Base-by-base conservation (phyloP, 2,888 invertebrate species). In the Cacoxenus indagator region DNA sequence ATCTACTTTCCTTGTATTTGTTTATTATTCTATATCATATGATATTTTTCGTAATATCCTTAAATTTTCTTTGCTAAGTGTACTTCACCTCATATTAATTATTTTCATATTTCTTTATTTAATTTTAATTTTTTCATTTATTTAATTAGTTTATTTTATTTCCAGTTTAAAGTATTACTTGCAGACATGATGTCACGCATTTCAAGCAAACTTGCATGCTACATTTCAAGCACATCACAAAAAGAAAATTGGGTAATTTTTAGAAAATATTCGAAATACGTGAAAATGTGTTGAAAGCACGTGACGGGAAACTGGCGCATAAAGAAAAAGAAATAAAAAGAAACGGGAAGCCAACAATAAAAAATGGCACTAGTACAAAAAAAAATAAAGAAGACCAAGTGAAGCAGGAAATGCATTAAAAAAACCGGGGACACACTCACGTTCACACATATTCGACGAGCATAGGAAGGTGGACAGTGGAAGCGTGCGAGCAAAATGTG, bases 221-320 rank as follows among this genome's bases (percentile, higher is more conserved):
- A 11, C 37, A 37, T 11, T 14, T 37, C 1, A 57, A 29, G 31
- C 37, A 22, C 31, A 19, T 8, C 59, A 37, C 17, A 31, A 17
- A n/a, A 62, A 69, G 72, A 74, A 83, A 76, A 79, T 83, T 84
- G 75, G 80, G 81, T 83, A 77, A 83, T 83, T 81, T 80, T 84
- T 76, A 54, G 72, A 81, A 81, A 81, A 81, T 83, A 81, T 81
- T 82, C 81, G 71, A 81, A 74, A 78, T 75, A 81, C 80, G 80
- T 81, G 80, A 74, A 84, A 81, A 83, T 83, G 80, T 75, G 72
- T 71, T 65, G 24, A 48, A 27, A 54, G 81, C 68, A 82, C 82
- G 82, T 82, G 82, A 82, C 84, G 70, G 74, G 74, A 70, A 64
- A 64, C 69, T 24, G 64, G 19, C 17, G 22, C n/a, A 17, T n/a